A percentile compares a stretch with the other conserved stretches of the same genome.
These are phyloP conservation scores for Phaenicophaeus curvirostris DNA, from an alignment of 2,797 vertebrate genomes.

Conservation along the genomic window DNA sequence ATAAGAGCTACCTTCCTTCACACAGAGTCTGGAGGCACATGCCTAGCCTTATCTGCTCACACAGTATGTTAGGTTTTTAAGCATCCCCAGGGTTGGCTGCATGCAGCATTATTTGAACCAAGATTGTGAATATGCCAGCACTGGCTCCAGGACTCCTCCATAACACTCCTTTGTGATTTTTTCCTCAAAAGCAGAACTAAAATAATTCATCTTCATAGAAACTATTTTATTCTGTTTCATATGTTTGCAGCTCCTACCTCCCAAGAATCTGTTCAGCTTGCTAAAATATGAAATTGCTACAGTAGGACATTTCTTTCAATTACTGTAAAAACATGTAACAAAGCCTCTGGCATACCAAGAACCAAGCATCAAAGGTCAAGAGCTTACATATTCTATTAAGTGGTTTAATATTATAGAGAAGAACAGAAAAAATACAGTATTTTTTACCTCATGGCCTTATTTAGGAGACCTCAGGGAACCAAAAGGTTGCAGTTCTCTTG, in stretches of 20 bases:
- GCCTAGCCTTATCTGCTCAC: not conserved
- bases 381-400: slow-evolving; percentile 67
- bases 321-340: slow-evolving; percentile 69
- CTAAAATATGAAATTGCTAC: slow-evolving; percentile 67
- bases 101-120: not conserved
- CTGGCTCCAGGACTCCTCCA: not conserved
- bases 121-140: not conserved
- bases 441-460: slow-evolving; percentile 23
- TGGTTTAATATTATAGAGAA: slow-evolving; percentile 56
- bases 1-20: not conserved
- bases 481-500: slow-evolving; percentile 40
- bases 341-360: slow-evolving; percentile 65
- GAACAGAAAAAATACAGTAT: slow-evolving; percentile 42
- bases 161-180: slow-evolving; percentile 11
- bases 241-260: slow-evolving; percentile 51
- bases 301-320: slow-evolving; percentile 72
- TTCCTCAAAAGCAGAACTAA: slow-evolving; percentile 66
- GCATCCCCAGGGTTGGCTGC: not conserved
- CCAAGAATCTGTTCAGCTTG: slow-evolving; percentile 67
- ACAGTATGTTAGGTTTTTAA: not conserved
- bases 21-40: not conserved
- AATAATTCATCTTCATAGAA: slow-evolving; percentile 42
- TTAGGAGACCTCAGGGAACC: slow-evolving; percentile 7
- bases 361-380: slow-evolving; percentile 62
- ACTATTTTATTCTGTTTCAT: slow-evolving; percentile 61